These are phyloP conservation scores for Rousettus leschenaultii DNA, from an alignment of 2,113 vertebrate species.

Conservation along the genomic window DNA sequence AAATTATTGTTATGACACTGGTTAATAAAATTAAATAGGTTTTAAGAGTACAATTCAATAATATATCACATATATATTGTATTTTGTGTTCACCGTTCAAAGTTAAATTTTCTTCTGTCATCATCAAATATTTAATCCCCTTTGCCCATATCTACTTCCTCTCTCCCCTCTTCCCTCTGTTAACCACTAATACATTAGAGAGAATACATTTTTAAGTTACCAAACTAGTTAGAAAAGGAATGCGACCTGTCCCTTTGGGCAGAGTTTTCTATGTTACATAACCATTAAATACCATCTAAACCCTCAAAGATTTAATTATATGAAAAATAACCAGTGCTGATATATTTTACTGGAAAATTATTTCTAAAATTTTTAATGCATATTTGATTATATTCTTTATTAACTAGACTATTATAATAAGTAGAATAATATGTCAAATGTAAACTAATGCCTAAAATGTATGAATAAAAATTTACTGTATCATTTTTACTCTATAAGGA, in stretches of 20 bases:
- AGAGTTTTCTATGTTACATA: neutral
- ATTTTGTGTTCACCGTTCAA: too few relatives aligned
- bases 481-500: slow-evolving; percentile 10
- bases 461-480: neutral
- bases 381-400: neutral
- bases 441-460: neutral
- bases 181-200: neutral
- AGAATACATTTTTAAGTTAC: neutral
- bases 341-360: neutral
- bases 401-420: neutral
- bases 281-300: neutral
- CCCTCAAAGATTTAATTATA: neutral
- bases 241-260: neutral
- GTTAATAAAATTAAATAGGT: too few relatives aligned
- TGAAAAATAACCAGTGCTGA: neutral
- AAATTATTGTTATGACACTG: too few relatives aligned
- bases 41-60: too few relatives aligned
- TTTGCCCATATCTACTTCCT: too few relatives aligned
- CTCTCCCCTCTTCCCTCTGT: too few relatives aligned
- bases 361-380: neutral
- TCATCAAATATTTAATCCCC: too few relatives aligned
- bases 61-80: too few relatives aligned
- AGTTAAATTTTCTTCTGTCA: too few relatives aligned
- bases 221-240: neutral
- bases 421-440: neutral